Percentiles rank a stretch among this genome's conserved stretches.
These are phyloP conservation scores for Sander vitreus DNA, from an alignment of 2,113 vertebrate species.

Conservation along the genomic window DNA sequence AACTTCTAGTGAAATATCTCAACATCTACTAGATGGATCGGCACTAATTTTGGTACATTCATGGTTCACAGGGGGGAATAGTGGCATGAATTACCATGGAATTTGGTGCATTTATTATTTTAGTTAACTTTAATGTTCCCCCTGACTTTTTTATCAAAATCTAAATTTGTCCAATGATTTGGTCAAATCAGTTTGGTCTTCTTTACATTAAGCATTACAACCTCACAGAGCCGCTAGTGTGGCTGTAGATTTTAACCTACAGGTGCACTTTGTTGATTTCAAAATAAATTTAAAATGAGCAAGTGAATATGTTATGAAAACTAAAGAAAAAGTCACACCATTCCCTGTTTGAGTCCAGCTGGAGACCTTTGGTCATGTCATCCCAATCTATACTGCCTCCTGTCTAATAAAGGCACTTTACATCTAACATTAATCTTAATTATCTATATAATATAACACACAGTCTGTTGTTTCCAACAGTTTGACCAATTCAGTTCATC, in stretches of 20 bases:
- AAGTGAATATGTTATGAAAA: not conserved
- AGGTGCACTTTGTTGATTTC: not conserved
- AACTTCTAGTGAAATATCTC: not conserved
- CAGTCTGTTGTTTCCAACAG: not conserved
- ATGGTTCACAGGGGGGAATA: not conserved
- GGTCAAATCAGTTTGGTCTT: not conserved
- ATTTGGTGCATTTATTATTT: not conserved
- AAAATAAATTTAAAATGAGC: not conserved
- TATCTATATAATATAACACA: not conserved
- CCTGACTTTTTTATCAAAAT: not conserved
- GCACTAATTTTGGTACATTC: not conserved
- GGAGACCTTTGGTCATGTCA: not conserved
- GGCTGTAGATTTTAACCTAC: not conserved
- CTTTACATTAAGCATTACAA: conserved; percentile 1
- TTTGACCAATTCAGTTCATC: not conserved
- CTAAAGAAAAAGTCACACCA: not conserved
- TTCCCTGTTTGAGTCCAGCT: not conserved
- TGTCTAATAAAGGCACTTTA: conserved; percentile 1
- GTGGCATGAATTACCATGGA: too few species aligned
- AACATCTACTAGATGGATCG: not conserved
- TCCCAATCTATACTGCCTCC: not conserved
- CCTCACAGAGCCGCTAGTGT: not conserved
- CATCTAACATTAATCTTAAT: not conserved
- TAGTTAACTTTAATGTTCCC: not conserved
- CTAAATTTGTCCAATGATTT: not conserved